These are phyloP conservation scores for Myotis myotis DNA, from an alignment of 2,797 vertebrate genomes.

Conservation along the genomic window DNA sequence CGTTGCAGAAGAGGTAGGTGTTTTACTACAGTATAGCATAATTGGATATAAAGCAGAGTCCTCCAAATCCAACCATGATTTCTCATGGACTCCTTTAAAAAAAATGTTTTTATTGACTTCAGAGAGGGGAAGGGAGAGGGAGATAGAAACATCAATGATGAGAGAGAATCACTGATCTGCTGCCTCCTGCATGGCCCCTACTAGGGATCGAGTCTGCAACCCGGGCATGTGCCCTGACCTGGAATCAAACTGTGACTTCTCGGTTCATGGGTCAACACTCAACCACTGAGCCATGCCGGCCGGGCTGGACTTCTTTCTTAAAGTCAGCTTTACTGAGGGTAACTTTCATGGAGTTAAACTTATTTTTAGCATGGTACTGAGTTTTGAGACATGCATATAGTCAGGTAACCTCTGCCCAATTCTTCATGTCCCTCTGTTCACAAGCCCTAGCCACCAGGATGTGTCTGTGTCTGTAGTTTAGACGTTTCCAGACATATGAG, in stretches of 20 bases:
- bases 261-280: neutral
- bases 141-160: neutral
- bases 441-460: neutral
- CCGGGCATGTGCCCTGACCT: neutral
- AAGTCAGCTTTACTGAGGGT: neutral
- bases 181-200: neutral
- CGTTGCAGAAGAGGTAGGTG: neutral
- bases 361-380: neutral
- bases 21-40: neutral
- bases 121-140: neutral
- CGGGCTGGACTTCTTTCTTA: neutral
- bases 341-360: neutral
- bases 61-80: conserved; percentile 5
- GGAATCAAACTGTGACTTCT: neutral
- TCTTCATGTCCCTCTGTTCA: neutral
- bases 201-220: neutral
- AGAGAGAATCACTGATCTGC: neutral
- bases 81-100: neutral
- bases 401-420: neutral
- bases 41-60: neutral
- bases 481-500: neutral
- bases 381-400: conserved; percentile 9
- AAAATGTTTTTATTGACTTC: neutral
- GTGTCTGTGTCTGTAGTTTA: neutral
- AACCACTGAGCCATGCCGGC: neutral